Evolutionary conservation across 2,797 vertebrate species (phyloP).

Genomic region (Octomys mimax): DNA sequence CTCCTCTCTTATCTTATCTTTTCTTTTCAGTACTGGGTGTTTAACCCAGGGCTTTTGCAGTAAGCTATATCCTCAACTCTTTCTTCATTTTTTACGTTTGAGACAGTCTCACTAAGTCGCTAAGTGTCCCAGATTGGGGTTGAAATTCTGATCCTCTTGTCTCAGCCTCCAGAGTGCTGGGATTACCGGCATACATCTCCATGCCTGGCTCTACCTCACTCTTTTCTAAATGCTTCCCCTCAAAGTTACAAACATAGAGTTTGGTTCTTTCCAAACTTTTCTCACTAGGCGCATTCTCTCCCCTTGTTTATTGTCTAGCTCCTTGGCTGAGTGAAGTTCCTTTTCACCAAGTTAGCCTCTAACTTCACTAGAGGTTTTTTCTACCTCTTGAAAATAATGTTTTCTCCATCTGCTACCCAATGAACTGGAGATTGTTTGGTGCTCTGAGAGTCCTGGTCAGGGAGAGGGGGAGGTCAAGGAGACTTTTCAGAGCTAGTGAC

Average conservation of each 20-base stretch:
- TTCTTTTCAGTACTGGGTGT: background rate
- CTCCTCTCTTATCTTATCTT: too few species aligned
- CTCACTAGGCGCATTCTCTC: background rate
- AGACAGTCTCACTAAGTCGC: background rate
- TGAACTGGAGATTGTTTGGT: background rate
- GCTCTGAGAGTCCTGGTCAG: accelerated
- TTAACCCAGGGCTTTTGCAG: background rate
- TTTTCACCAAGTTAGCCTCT: background rate
- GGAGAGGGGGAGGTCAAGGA: background rate
- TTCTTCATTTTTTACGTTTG: background rate
- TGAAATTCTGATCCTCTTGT: background rate
- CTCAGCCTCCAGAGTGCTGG: background rate
- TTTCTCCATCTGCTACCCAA: background rate
- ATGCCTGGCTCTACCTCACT: background rate
- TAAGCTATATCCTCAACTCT: background rate
- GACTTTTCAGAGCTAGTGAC: background rate
- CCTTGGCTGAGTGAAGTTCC: background rate
- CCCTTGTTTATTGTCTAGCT: background rate
- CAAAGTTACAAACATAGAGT: background rate
- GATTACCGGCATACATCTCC: background rate
- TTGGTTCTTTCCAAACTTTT: background rate
- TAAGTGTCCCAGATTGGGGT: background rate
- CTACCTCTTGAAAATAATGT: background rate
- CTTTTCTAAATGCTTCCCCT: background rate
- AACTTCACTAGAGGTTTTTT: background rate